Base-by-base conservation (phyloP, 2,797 vertebrate species). In the Novumbra hubbsi region DNA sequence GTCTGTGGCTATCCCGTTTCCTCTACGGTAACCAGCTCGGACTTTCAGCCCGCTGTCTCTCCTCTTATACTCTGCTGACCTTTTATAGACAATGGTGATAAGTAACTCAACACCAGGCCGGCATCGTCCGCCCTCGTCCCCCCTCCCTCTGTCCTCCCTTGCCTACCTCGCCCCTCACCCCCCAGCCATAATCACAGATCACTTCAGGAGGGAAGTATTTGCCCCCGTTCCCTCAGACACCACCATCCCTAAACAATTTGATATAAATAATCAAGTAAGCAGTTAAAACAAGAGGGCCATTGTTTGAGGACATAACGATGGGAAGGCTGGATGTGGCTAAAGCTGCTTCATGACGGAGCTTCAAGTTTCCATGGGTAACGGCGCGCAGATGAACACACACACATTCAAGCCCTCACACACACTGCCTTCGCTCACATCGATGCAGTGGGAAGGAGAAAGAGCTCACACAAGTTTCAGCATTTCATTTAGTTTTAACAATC, bases 1-100 rank as follows among this genome's bases (percentile, higher is more conserved):
- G 94, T 94, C 90, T 92, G 87, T 86, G 73, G 87, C 87, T 95
- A 97, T 96, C 94, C 86, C 84, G 81, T 97, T 97, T 96, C 95
- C 66, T 87, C 86, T 86, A 86, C 88, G 92, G 88, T 92, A 94
- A 94, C 94, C 93, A 91, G 90, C 78, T 86, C 89, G 88, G 86
- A 90, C 90, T 94, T 92, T 89, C 92, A 81, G 60, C 82, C 89
- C 83, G 75, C 86, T 82, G 84, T 87, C 82, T 88, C 84, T 83
- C 83, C 89, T 86, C 83, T 85, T 86, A 89, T 88, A 88, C 88
- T 88, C 90, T 88, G 90, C 92, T 92, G 92, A 90, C 93, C 93
- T 94, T 93, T 95, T 93, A 92, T 93, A 94, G 87, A 93, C 93
- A 93, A 94, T 93, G 80, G 90, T 71, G 85, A 89, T 88, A 85